Evolutionary conservation across 2,113 vertebrate genomes (phyloP).

Genomic region (Sinosuthora webbiana): DNA sequence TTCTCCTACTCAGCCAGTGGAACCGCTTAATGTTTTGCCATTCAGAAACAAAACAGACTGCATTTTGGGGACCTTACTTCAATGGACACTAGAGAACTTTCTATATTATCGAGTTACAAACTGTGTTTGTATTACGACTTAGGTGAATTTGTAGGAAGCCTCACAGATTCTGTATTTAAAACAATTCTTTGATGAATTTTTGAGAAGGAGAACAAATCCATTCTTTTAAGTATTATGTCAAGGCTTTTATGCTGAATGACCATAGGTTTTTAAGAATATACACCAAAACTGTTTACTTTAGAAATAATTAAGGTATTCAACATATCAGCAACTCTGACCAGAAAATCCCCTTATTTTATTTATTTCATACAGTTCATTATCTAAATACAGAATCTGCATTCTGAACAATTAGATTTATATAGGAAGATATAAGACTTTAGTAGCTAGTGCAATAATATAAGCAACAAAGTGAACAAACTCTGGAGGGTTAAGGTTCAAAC

Average conservation of each 20-base stretch:
- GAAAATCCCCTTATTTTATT: conserved; percentile 74
- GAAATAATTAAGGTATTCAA: conserved; percentile 58
- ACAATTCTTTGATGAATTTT: conserved; percentile 65
- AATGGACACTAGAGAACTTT: conserved; percentile 77
- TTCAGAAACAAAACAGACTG: conserved; percentile 76
- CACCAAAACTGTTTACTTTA: conserved; percentile 70
- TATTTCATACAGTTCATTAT: conserved; percentile 77
- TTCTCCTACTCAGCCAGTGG: conserved; percentile 97
- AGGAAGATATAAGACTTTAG: conserved; percentile 65
- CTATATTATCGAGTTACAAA: conserved; percentile 76
- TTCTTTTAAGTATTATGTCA: conserved; percentile 68
- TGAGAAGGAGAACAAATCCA: conserved; percentile 69
- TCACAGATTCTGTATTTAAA: conserved; percentile 66
- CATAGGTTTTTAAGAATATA: conserved; percentile 67
- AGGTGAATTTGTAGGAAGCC: conserved; percentile 73
- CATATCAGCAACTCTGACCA: conserved; percentile 53
- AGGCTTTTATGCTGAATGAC: conserved; percentile 66
- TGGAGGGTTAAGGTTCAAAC: conserved; percentile 58
- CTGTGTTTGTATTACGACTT: conserved; percentile 75
- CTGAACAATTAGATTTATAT: conserved; percentile 67
- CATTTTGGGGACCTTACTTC: conserved; percentile 76
- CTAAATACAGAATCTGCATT: conserved; percentile 62
- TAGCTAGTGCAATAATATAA: conserved; percentile 67
- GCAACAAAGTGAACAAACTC: conserved; percentile 69
- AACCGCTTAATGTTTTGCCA: conserved; percentile 77